Evolutionary conservation across 2,797 vertebrate genomes (phyloP), one percentile per base, ranked within the genome.

Genomic region (Momotus momota): DNA sequence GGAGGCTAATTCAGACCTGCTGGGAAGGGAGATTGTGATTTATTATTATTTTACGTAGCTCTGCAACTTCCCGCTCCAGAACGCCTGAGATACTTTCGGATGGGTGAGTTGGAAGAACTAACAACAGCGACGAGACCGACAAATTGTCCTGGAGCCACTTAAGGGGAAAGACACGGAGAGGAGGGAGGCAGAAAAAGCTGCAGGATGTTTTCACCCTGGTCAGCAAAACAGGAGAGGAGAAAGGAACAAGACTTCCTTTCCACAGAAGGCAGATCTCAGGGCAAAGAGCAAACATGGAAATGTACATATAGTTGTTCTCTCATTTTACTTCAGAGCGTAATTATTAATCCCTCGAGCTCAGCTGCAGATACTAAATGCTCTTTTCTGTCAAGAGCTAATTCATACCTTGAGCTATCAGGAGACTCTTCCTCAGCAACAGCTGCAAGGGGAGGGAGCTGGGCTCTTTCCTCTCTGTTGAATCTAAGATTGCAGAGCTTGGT

Each of bases 1-100:
- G 86, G 81, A 82, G 89, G 74, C 61, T 92, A 90, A 95, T 92
- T 92, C 89, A 61, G 86, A 49, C 70, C 78, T 69, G 86, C 92
- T 92, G 82, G 55, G 74, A 86, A 58, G 26, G 70, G 74, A 81
- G 86, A 60, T 72, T 43, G 86, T 86, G 71, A 77, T 81, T 87
- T 91, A 70, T 79, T 86, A 55, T 81, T 82, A 61, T 86, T 93
- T 86, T 27, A 75, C 20, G 54, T 75, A 72, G 40, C 58, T 67
- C 69, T 35, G 40, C 45, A 83, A 64, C 54, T 23, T 80, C 22
- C 58, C 15, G 7, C 45, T 81, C 43, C 33, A 49, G 45, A 88
- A 78, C 25, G 12, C 51, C 54, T 27, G 31, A 73, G 41, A 57
- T 38, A n/a, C 38, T 51, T 52, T 4, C 27, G 27, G 60, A 41